Conservation (phyloP, 2,113 vertebrate genomes). For the Muntiacus muntjak region DNA sequence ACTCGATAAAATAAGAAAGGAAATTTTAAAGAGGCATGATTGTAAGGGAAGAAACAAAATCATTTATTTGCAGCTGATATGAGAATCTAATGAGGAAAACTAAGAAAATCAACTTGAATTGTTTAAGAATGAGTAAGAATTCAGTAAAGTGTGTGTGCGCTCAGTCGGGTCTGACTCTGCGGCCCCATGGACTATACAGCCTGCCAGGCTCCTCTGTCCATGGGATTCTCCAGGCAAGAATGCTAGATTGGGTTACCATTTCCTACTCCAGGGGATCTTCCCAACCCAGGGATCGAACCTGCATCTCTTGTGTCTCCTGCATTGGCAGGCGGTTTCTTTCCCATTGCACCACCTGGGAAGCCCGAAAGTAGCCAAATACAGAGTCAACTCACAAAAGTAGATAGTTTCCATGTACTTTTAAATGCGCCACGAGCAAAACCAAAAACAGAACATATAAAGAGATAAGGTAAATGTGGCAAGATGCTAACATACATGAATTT, state of each 20-base stretch:
- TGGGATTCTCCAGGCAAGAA: not conserved
- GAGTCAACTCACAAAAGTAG: not conserved
- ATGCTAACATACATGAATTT: not conserved
- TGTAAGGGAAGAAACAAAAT: not conserved
- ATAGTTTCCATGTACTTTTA: not conserved
- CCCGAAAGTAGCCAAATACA: not conserved
- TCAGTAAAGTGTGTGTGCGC: not conserved
- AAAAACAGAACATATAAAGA: not conserved
- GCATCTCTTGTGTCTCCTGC: not conserved
- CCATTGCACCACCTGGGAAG: not conserved
- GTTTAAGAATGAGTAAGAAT: not conserved
- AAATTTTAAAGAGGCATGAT: not conserved
- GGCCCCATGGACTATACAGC: not conserved
- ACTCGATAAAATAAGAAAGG: not conserved
- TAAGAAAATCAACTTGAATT: not conserved
- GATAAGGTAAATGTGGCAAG: not conserved
- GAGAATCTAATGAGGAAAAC: not conserved
- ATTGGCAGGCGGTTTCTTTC: not conserved
- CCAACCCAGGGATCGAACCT: not conserved
- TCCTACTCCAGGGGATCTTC: not conserved
- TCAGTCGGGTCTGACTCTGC: not conserved
- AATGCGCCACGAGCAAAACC: not conserved
- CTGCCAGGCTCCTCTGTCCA: not conserved
- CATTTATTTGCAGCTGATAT: not conserved
- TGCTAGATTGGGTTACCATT: not conserved